These are phyloP conservation scores for Helogale parvula DNA, from an alignment of 2,113 vertebrate species.

Conservation along the genomic window DNA sequence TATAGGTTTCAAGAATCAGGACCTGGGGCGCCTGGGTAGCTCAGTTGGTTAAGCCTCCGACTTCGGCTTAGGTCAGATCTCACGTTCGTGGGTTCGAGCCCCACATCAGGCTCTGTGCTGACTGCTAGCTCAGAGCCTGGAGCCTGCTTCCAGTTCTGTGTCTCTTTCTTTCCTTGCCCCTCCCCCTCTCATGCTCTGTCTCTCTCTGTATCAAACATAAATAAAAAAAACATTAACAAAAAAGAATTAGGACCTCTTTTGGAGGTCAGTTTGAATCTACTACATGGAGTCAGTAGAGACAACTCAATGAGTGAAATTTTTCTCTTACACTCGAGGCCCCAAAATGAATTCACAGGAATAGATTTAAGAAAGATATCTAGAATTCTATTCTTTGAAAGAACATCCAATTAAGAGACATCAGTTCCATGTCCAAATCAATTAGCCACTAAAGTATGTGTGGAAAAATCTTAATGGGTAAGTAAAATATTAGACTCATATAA, in stretches of 20 bases:
- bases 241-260: not conserved
- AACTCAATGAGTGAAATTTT: not conserved
- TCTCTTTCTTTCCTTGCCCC: no score
- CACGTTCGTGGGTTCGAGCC: no score
- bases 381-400: not conserved
- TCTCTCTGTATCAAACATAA: no score
- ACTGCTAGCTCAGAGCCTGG: no score
- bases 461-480: not conserved
- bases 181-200: no score
- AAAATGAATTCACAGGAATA: not conserved
- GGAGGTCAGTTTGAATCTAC: no score
- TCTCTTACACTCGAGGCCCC: fast-evolving
- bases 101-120: no score
- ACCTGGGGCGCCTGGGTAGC: no score
- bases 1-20: not conserved
- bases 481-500: not conserved
- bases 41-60: no score
- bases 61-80: no score
- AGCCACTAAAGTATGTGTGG: not conserved
- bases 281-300: not conserved
- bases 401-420: not conserved
- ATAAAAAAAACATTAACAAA: no score
- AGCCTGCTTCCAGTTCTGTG: no score
- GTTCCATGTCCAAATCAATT: not conserved
- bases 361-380: not conserved